Conservation (phyloP, 2,797 vertebrate species). For the Trichosurus vulpecula region DNA sequence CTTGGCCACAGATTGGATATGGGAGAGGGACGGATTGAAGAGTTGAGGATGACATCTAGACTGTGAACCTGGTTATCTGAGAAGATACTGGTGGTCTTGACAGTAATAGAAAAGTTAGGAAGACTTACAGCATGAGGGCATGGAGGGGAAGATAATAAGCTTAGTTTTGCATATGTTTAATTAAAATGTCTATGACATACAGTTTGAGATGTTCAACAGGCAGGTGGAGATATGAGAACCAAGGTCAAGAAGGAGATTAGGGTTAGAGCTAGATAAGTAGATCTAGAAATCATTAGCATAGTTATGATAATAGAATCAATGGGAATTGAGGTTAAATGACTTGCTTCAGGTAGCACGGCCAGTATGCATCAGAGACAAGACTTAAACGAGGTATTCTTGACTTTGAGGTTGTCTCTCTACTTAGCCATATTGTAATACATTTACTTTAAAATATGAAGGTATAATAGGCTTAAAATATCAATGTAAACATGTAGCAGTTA, state of each 20-base stretch:
- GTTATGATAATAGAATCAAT: neutral
- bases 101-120: neutral
- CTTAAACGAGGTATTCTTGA: neutral
- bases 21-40: neutral
- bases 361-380: neutral
- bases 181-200: neutral
- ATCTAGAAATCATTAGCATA: too few relatives aligned
- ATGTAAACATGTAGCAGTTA: too few relatives aligned
- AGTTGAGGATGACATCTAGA: neutral
- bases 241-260: neutral
- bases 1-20: neutral
- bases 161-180: neutral
- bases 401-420: neutral
- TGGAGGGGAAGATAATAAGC: too few relatives aligned
- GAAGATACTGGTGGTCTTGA: neutral
- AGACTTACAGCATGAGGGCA: neutral
- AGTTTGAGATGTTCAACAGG: neutral
- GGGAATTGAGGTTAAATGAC: neutral
- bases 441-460: neutral
- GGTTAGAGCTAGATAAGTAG: too few relatives aligned
- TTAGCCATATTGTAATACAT: neutral
- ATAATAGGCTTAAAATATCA: neutral
- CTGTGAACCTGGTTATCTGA: neutral
- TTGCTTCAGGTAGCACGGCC: neutral
- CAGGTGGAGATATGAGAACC: neutral